Conservation (phyloP, 2,888 invertebrate species). For the Plagodis dolabraria region DNA sequence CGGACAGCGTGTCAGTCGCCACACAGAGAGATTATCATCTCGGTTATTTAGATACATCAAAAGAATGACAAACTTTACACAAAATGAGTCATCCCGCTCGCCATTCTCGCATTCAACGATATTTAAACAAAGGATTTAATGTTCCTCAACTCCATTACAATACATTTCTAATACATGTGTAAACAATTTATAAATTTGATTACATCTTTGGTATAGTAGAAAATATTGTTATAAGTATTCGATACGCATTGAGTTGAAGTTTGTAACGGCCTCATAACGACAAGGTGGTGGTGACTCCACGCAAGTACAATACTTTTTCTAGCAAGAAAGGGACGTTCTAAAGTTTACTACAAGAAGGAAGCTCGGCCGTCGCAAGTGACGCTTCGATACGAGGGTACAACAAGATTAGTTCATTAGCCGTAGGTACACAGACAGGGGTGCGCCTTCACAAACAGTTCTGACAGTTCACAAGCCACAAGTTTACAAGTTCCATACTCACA, state of each 20-base stretch:
- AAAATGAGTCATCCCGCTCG: slow-evolving; percentile 5
- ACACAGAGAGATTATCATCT: slow-evolving; percentile 14
- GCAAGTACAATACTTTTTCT: not conserved
- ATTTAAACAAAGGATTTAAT: slow-evolving; percentile 16
- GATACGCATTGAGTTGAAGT: slow-evolving; percentile 10
- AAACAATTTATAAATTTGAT: slow-evolving; percentile 53
- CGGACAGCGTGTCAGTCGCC: not conserved
- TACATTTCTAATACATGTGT: slow-evolving; percentile 37
- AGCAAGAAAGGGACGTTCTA: not conserved
- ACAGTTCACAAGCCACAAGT: not conserved
- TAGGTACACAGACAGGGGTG: not conserved
- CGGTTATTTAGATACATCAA: slow-evolving; percentile 27
- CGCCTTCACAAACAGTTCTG: not conserved
- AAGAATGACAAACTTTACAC: slow-evolving; percentile 24
- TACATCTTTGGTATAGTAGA: slow-evolving; percentile 60
- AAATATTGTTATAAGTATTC: slow-evolving; percentile 41
- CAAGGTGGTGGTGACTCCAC: not conserved
- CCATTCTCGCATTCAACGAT: slow-evolving; percentile 5
- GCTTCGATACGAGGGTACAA: too few relatives aligned
- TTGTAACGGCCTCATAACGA: not conserved
- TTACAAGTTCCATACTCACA: slow-evolving; percentile 3
- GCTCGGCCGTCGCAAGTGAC: too few relatives aligned
- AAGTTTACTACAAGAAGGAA: too few relatives aligned
- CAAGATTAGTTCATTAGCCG: too few relatives aligned
- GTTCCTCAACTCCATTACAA: slow-evolving; percentile 24